These are phyloP conservation scores for Serrognathus titanus DNA, from an alignment of 2,888 invertebrate species.

Conservation along the genomic window DNA sequence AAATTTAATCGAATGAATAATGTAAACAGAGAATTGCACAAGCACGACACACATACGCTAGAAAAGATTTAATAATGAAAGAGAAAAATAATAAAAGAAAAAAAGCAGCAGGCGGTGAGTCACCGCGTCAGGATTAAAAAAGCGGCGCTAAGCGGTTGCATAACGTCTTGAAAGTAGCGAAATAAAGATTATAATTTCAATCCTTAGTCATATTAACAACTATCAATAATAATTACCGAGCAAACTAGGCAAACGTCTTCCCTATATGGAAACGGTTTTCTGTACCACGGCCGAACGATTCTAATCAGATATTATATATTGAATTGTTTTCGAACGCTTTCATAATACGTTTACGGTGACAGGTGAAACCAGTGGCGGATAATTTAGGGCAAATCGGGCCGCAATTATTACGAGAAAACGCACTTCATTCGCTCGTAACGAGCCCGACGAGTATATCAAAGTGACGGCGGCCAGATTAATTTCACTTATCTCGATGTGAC, in stretches of 20 bases:
- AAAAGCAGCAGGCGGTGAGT: constrained; percentile 11
- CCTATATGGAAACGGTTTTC: constrained; percentile 42
- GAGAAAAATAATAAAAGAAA: constrained; percentile 3
- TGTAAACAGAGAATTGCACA: constrained; percentile 12
- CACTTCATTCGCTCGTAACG: no score
- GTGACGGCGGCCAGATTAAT: no score
- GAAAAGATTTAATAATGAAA: constrained; percentile 1
- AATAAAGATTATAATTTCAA: constrained; percentile 22
- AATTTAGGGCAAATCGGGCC: constrained; percentile 27
- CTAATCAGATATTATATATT: constrained; percentile 31
- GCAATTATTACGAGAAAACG: constrained; percentile 19
- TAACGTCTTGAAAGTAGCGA: constrained; percentile 21
- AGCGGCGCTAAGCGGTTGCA: constrained; percentile 21
- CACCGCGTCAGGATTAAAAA: constrained; percentile 4
- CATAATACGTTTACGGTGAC: constrained; percentile 28
- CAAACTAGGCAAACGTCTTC: constrained; percentile 46
- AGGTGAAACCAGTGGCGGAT: constrained; percentile 31
- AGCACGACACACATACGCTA: constrained; percentile 4
- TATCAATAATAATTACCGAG: constrained; percentile 36
- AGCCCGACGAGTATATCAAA: no score
- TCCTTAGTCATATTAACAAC: constrained; percentile 25
- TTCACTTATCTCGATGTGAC: no score
- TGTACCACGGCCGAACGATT: constrained; percentile 42
- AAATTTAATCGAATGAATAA: constrained; percentile 14
- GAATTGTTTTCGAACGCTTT: constrained; percentile 35